A percentile compares a stretch with the other conserved stretches of the same genome.
These are phyloP conservation scores for Anguilla obscura DNA, from an alignment of 2,797 vertebrate species.

Conservation along the genomic window DNA sequence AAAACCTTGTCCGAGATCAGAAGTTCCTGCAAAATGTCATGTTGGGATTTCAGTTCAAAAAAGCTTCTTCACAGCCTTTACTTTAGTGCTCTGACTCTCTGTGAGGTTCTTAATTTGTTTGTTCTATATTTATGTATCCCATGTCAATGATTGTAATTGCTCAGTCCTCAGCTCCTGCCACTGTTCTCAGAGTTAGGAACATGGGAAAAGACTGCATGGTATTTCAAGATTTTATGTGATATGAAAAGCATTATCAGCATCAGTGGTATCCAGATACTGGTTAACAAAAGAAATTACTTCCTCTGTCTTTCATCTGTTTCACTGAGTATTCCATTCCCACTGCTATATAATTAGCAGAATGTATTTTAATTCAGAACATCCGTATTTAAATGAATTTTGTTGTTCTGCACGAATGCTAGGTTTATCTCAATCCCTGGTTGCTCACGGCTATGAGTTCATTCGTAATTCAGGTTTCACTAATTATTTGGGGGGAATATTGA, in stretches of 20 bases:
- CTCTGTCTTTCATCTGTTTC: conserved; percentile 19
- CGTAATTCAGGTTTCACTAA: neutral
- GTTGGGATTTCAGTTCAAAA: neutral
- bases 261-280: neutral
- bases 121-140: neutral
- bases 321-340: conserved; percentile 1
- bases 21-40: neutral
- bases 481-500: neutral
- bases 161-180: neutral
- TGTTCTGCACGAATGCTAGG: neutral
- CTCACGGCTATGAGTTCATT: neutral
- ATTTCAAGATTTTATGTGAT: neutral
- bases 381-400: neutral
- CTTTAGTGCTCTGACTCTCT: neutral
- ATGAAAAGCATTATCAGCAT: neutral
- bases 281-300: neutral
- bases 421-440: neutral
- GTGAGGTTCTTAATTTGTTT: neutral
- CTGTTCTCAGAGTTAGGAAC: neutral
- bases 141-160: neutral
- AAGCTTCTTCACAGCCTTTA: neutral
- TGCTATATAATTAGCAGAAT: neutral
- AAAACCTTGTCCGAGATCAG: neutral
- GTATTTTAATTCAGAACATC: neutral
- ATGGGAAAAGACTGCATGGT: neutral